Percentiles rank a stretch among this genome's conserved stretches.
These are phyloP conservation scores for Uloborus plumipes DNA, from an alignment of 2,888 invertebrate species.

Conservation along the genomic window DNA sequence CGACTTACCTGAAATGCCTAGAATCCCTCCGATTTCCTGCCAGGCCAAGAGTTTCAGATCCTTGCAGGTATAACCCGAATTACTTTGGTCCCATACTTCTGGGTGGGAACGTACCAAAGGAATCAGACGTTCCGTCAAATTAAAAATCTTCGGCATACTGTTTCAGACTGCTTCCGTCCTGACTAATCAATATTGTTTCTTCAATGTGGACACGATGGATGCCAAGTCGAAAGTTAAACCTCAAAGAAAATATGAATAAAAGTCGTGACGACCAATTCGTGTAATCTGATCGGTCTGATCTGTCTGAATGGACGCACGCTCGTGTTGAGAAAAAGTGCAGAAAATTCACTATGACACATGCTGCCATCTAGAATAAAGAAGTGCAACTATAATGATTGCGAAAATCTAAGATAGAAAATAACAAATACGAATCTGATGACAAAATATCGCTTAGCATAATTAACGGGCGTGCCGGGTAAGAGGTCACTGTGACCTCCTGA, in stretches of 20 bases:
- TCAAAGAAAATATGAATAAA: too few relatives aligned
- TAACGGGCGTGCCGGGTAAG: too few relatives aligned
- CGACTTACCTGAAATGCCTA: constrained; percentile 30
- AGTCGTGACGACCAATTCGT: not conserved
- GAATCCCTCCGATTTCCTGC: constrained; percentile 25
- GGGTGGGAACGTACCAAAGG: constrained; percentile 32
- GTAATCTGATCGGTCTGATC: constrained; percentile 42
- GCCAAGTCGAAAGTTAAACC: too few relatives aligned
- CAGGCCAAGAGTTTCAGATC: constrained; percentile 24
- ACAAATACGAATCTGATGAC: too few relatives aligned
- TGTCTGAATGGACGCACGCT: constrained; percentile 10
- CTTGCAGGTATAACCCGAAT: constrained; percentile 25
- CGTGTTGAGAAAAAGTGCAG: not conserved
- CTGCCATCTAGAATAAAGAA: constrained; percentile 24
- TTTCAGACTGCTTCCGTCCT: not conserved
- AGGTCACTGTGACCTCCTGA: too few relatives aligned
- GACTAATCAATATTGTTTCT: not conserved
- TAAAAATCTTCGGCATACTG: constrained; percentile 5
- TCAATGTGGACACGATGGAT: too few relatives aligned
- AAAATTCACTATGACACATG: not conserved
- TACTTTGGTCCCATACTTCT: constrained; percentile 41
- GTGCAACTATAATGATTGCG: too few relatives aligned
- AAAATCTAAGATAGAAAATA: too few relatives aligned
- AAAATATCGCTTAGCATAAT: too few relatives aligned
- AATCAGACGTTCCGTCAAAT: constrained; percentile 25